Evolutionary conservation across 2,797 vertebrate genomes (phyloP), one percentile per base, ranked within the genome.

Genomic region (Myotis pilosus): DNA sequence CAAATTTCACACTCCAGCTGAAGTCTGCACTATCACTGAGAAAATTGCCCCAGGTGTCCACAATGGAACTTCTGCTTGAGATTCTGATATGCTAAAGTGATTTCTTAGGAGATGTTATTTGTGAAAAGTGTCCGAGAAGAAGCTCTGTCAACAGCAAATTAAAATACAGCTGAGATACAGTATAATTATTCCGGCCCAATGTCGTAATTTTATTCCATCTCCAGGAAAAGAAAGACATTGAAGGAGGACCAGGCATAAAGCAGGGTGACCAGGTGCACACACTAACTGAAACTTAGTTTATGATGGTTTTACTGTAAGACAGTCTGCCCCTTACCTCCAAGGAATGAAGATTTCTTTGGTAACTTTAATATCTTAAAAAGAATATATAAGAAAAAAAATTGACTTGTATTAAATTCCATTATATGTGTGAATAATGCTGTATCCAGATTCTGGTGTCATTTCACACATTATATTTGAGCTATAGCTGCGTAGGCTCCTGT

Each of bases 71-170:
- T 90, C 74, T 85, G 76, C 74, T 92, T 89, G 87, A 93, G 81
- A 94, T 72, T 95, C 87, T 95, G 83, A 88, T 83, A 92, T 93
- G 85, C 74, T 90, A 95, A 95, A 83, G 47, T 76, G 38, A 95
- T 92, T 96, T 94, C 92, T 95, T 78, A 81, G 68, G 91, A 90
- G 92, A 83, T 83, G 71, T 10, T 78, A 94, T 89, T 84, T 89
- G 72, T 87, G 38, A 84, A 81, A 90, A 92, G 47, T 87, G 16
- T 81, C 81, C 51, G 76, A 91, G 51, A 75, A 90, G 88, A 92
- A 92, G 36, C 30, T 92, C 68, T 93, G 51, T 94, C 85, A 93
- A 92, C 11, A 95, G 62, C 78, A 96, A 89, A 95, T 96, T 96
- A 93, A 96, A 96, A 94, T 85, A 89, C 93, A 89, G 68, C 68